A percentile compares a stretch with the other conserved stretches of the same genome.
Conservation (phyloP, 2,888 invertebrate species). For the Phrixothrix hirtus region DNA sequence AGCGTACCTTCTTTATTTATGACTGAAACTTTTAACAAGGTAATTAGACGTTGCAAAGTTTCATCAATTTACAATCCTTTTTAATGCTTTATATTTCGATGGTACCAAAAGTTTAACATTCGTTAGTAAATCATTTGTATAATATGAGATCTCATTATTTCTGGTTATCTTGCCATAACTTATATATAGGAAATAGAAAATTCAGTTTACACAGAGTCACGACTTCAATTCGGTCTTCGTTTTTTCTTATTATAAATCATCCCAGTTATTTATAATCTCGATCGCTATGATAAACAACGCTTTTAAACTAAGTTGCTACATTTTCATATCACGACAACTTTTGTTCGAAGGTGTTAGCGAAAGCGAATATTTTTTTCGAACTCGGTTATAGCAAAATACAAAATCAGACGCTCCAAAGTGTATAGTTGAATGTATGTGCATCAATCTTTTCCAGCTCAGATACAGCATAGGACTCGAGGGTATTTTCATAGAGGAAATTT, state of each 20-base stretch:
- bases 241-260: conserved; percentile 20
- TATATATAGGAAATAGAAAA: no score
- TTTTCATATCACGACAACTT: conserved; percentile 16
- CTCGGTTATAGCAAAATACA: conserved; percentile 9
- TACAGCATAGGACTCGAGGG: conserved; percentile 6
- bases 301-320: conserved; percentile 19
- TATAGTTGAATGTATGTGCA: conserved; percentile 3
- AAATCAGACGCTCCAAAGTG: conserved; percentile 4
- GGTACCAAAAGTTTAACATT: no score
- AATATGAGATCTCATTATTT: no score
- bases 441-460: conserved; percentile 12
- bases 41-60: no score
- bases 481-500: conserved; percentile 8
- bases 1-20: no score
- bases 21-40: no score
- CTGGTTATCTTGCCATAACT: no score
- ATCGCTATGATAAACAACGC: conserved; percentile 15
- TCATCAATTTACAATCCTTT: no score
- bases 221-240: no score
- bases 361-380: conserved; percentile 14
- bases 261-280: conserved; percentile 15
- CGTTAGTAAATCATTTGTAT: no score
- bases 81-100: no score
- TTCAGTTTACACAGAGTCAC: no score
- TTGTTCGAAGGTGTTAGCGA: conserved; percentile 17